Evolutionary conservation across 1,140 invertebrate species (phyloP), one percentile per base, ranked within the genome.

Genomic region (Papilio polytes): DNA sequence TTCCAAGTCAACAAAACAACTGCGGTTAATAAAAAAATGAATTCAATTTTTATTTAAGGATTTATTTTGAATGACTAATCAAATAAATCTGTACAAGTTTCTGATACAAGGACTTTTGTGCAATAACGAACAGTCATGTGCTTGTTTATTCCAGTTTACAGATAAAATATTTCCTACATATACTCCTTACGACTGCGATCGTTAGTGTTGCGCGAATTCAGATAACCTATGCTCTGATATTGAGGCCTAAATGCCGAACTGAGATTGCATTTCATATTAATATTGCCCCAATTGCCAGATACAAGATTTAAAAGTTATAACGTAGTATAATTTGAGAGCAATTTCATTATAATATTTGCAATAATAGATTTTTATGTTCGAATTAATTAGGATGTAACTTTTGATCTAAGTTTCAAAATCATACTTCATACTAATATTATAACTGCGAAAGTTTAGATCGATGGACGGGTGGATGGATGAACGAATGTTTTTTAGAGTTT

Each of bases 161-260:
- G 31, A 63, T 36, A 56, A 70, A 77, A 72, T 48, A 79, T 76
- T 74, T 76, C 78, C 20, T 56, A 74, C 74, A 85, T 53, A 46
- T 59, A 53, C 48, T 84, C 80, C 83, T 82, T 85, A 80, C 81
- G 80, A 82, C 44, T 82, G 56, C 77, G 66, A 78, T 31, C 72
- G 77, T 72, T 80, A 66, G 82, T 82, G 73, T 77, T 78, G 81
- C 81, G 76, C 82, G 84, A 87, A 85, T 72, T n/a, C 20, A 72
- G 86, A 90, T 90, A 90, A 86, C 89, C 87, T 87, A 84, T 86
- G 86, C 83, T 84, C 85, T 81, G 80, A 84, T 82, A 86, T 83
- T 81, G 66, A 85, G 84, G 81, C 78, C 82, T 83, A 85, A 88
- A 90, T 88, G 72, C 80, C 76, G 51, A 84, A 80, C 86, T 81